phyloP scores from a whole-genome alignment of 2,113 vertebrate species.

The Clarias gariepinus region DNA sequence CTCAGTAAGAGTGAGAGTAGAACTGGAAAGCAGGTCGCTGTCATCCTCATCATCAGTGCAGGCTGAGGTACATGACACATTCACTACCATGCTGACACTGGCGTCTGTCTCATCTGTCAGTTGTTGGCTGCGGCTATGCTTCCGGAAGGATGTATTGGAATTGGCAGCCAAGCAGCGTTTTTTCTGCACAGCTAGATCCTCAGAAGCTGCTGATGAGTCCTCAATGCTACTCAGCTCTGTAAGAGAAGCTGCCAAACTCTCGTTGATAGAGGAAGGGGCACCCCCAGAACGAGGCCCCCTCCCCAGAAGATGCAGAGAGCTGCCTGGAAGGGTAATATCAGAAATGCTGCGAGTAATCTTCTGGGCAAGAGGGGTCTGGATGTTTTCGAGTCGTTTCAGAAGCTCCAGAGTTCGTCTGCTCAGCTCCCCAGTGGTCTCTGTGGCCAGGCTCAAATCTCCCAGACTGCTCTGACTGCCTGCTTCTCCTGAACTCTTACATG shows the following conservation, averaged over 20 bases:
- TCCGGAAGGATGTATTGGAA: constrained; percentile 80
- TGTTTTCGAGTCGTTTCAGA: constrained; percentile 91
- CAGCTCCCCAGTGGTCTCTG: constrained; percentile 84
- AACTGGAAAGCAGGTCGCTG: constrained; percentile 95
- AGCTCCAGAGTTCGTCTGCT: constrained; percentile 94
- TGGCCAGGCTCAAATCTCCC: constrained; percentile 64
- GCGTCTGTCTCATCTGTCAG: constrained; percentile 83
- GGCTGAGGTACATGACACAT: constrained; percentile 92
- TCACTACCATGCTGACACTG: constrained; percentile 96
- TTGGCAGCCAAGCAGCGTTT: constrained; percentile 74
- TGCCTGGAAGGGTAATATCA: constrained; percentile 86
- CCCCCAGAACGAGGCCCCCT: constrained; percentile 48
- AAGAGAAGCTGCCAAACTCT: constrained; percentile 86
- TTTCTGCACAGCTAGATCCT: constrained; percentile 82
- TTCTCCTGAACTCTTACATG: constrained; percentile 79
- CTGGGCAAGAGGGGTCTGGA: constrained; percentile 83
- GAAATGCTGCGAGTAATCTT: constrained; percentile 95
- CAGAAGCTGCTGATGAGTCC: constrained; percentile 88
- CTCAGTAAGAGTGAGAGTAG: constrained; percentile 95
- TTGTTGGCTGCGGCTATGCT: constrained; percentile 69
- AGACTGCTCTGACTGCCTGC: constrained; percentile 80
- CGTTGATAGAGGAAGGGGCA: constrained; percentile 79
- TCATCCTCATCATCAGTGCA: constrained; percentile 96
- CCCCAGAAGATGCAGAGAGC: constrained; percentile 74
- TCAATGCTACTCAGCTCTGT: constrained; percentile 91